Evolutionary conservation across 1,140 invertebrate genomes (phyloP), one percentile per base, ranked within the genome.

Genomic region (Homarus americanus): DNA sequence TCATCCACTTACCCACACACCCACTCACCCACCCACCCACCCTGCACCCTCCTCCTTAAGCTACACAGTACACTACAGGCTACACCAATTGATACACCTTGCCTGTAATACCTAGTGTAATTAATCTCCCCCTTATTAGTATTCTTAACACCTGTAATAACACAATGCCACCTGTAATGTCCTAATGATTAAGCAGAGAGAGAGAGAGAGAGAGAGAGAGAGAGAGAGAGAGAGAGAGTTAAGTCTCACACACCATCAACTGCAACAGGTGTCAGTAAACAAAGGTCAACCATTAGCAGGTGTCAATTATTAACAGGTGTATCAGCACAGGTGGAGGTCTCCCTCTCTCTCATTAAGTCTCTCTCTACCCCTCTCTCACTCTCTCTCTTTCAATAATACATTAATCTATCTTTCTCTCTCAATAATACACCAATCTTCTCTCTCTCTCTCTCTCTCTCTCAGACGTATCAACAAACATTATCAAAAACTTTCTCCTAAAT

Each of bases 351-450:
- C 53, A 12, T 24, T 72, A n/a, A 32, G 28, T 72, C 69, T 72
- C 69, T 72, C 69, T 72, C 69, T 72, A n/a, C 36, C 69, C 36
- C 69, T 72, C 69, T 72, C 69, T 72, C 66, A 28, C 66, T 72
- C 66, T 72, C 66, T 72, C 66, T 72, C 66, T 72, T 32, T 72
- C 66, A 28, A 24, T 20, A 24, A 28, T 32, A 7, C 66, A 28
- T 20, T 32, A 15, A 12, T 63, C 58, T 63, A 12, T n/a, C 58
- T 63, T n/a, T 63, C 58, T 63, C 58, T 63, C 58, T 63, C 58
- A 15, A 12, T 63, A 12, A 12, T 63, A 12, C 12, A 15, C 58
- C n/a, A 10, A n/a, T n/a, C n/a, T n/a, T n/a, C n/a, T n/a, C n/a
- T n/a, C n/a, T n/a, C n/a, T n/a, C n/a, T n/a, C n/a, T 63, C 24